Percentiles rank a stretch among this genome's conserved stretches.
Conservation (phyloP, 2,113 vertebrate genomes). For the Atlantisia rogersi region DNA sequence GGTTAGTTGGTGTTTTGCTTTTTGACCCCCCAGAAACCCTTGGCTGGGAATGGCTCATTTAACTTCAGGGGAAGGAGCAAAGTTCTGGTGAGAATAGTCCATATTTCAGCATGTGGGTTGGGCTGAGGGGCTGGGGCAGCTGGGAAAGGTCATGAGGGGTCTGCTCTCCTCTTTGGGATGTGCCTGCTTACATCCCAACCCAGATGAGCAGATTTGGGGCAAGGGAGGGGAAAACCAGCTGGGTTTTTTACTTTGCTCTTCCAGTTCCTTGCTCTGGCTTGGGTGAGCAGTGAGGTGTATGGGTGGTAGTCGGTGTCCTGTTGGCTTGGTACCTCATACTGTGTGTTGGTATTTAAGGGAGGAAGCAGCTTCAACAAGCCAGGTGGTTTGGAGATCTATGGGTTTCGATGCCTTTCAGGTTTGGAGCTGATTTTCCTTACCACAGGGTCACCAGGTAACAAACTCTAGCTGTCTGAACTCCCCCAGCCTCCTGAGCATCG, state of each 20-base stretch:
- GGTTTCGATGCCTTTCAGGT: not conserved
- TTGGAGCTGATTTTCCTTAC: not conserved
- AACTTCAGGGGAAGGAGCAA: not conserved
- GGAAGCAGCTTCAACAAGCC: not conserved
- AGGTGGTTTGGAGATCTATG: not conserved
- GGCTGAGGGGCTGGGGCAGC: not conserved
- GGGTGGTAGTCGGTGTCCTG: rapidly evolving
- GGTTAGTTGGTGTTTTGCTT: not conserved
- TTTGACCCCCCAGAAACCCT: not conserved
- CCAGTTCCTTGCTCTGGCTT: not conserved
- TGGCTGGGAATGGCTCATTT: not conserved
- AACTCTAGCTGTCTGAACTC: not conserved
- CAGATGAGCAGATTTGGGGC: not conserved
- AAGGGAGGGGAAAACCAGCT: not conserved
- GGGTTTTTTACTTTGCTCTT: rapidly evolving
- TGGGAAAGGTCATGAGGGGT: not conserved
- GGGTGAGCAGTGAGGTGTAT: not conserved
- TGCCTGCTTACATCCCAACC: not conserved
- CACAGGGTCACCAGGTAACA: rapidly evolving
- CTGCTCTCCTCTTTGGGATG: not conserved
- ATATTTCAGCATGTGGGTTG: not conserved
- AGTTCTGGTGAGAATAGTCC: not conserved
- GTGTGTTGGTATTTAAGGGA: not conserved
- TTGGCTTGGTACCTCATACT: not conserved
- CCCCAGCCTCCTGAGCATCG: rapidly evolving